A percentile compares a stretch with the other conserved stretches of the same genome.
phyloP scores from a whole-genome alignment of 30 jellyfish, hydroid and myxozoan species.

The Cassiopea xamachana region DNA sequence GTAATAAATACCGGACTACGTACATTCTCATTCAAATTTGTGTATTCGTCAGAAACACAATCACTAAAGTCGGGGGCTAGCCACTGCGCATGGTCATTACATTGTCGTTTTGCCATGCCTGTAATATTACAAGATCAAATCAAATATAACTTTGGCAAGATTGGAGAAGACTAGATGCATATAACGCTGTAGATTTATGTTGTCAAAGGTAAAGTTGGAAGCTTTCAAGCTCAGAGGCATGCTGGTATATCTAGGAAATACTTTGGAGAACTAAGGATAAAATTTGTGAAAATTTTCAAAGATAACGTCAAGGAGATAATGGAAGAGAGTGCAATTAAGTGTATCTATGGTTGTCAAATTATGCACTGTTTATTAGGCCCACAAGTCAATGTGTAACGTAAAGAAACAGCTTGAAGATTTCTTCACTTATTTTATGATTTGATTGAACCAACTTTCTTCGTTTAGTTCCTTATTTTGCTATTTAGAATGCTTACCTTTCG shows the following conservation, averaged over 20 bases:
- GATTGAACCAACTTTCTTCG: background rate
- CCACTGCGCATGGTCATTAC: constrained; percentile 86
- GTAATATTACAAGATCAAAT: background rate
- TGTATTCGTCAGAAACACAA: constrained; percentile 83
- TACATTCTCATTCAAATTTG: constrained; percentile 79
- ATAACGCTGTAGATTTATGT: background rate
- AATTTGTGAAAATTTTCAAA: no score
- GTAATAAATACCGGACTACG: background rate
- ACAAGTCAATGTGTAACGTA: no score
- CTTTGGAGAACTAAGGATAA: no score
- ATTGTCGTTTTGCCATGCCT: constrained; percentile 90
- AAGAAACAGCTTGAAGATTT: no score
- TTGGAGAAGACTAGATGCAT: background rate
- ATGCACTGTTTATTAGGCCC: no score
- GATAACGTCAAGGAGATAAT: no score
- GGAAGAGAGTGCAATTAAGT: no score
- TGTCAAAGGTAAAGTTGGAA: background rate
- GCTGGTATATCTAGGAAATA: no score
- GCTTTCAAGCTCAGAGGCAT: no score
- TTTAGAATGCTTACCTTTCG: constrained; percentile 62
- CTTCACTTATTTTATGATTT: no score
- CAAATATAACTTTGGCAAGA: background rate
- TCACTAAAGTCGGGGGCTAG: constrained; percentile 95
- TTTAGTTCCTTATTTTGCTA: background rate
- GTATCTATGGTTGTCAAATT: no score